Base-by-base conservation (phyloP, 64 coral and sea anemone genomes). In the Pocillopora damicornis region DNA sequence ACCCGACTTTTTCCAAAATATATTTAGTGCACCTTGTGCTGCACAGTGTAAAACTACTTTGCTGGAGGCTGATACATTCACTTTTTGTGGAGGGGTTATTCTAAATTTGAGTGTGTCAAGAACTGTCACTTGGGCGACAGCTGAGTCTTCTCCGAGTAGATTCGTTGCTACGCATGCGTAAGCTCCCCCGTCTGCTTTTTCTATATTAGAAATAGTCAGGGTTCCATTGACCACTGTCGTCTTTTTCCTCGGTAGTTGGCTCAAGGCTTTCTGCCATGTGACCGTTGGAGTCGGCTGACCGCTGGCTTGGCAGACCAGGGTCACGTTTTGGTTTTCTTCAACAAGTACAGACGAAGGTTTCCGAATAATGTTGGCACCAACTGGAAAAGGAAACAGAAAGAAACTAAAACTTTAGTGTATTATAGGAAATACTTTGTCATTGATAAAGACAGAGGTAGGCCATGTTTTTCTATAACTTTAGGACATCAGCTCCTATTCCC, bases 261-360 rank as follows among this genome's bases (percentile, higher is more conserved):
- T 7, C 15, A 69, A 72, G 25, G 62, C 76, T 76, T 89, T 89
- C 30, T 60, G 66, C 87, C 87, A 89, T 0, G 63, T 71, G 37
- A 79, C 14, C 14, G 26, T 89, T 59, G 87, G 87, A 17, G 5
- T 71, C 15, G 87, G 87, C 37, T 15, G 62, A 30, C 87, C 87
- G 56, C 9, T 79, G 35, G 86, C 86, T 18, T 37, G 22, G 36
- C 86, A 88, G 13, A 20, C 5, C 18, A 88, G 38, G 8, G 35
- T 89, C 13, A 79, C 61, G 59, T 63, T 72, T 62, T 79, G 26
- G 18, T 75, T 62, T 89, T 89, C 87, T 71, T 89, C 76, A 15
- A 66, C 51, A 61, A 79, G 79, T 10, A 89, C 22, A 25, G 87
- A 72, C 1, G 35, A 64, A 4, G 87, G 87, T 5, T 65, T 89